Evolutionary conservation across 1,140 invertebrate species (phyloP).

Genomic region (Drosophila eugracilis): DNA sequence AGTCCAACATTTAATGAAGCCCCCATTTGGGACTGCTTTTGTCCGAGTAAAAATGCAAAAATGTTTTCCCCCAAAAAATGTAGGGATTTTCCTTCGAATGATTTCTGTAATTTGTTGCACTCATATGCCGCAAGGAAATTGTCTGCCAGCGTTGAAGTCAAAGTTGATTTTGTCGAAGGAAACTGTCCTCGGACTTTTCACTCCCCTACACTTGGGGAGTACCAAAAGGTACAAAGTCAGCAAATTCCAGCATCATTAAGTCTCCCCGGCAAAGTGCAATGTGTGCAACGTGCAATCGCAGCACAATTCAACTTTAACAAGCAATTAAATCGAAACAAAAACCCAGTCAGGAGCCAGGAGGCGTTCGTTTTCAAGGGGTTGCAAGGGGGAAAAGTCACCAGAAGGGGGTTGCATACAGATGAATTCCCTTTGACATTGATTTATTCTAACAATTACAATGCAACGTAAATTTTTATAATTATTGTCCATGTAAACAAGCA

Average conservation of each 20-base stretch:
- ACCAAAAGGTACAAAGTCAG: too few relatives aligned
- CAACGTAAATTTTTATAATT: constrained; percentile 82
- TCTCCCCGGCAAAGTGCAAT: constrained; percentile 19
- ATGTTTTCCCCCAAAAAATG: constrained; percentile 31
- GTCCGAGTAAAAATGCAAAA: constrained; percentile 42
- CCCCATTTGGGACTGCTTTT: constrained; percentile 61
- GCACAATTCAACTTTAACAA: constrained; percentile 81
- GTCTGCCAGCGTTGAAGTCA: constrained; percentile 29
- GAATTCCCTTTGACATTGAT: constrained; percentile 72
- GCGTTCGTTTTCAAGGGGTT: constrained; percentile 2
- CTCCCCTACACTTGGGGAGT: constrained; percentile 4
- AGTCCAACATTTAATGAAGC: constrained; percentile 78
- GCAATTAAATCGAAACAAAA: constrained; percentile 84
- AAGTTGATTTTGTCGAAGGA: constrained; percentile 5
- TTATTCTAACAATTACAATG: constrained; percentile 76
- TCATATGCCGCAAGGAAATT: constrained; percentile 39
- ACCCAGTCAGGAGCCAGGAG: constrained; percentile 31
- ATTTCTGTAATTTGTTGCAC: constrained; percentile 44
- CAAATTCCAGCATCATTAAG: constrained; percentile 80
- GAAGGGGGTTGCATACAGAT: constrained; percentile 16
- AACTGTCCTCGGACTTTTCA: neutral
- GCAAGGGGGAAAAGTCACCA: constrained; percentile 11
- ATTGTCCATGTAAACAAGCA: constrained; percentile 81
- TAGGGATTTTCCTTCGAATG: constrained; percentile 34
- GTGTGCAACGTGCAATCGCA: constrained; percentile 59